Evolutionary conservation across 1,140 invertebrate species (phyloP).

Genomic region (Tetraneura akinire): DNA sequence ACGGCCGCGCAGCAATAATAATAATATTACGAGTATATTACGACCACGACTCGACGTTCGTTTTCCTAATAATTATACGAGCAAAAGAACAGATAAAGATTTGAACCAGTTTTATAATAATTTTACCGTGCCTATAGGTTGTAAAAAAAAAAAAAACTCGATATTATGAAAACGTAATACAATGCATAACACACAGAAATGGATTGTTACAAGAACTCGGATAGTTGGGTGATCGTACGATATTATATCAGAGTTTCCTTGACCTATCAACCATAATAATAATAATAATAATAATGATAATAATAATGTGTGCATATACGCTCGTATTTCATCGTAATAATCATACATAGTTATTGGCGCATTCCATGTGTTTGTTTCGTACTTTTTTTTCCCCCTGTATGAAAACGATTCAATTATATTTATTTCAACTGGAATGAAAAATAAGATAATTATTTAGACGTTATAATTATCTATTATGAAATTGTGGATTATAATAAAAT

Average conservation of each 20-base stretch:
- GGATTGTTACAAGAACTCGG: background rate
- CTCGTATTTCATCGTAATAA: background rate
- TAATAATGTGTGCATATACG: background rate
- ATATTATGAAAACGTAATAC: conserved; percentile 12
- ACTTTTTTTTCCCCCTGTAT: too few species aligned
- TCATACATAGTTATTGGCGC: background rate
- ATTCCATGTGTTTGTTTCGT: background rate
- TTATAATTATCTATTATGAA: too few species aligned
- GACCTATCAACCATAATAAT: conserved; percentile 27
- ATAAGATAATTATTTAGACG: background rate
- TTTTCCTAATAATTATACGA: background rate
- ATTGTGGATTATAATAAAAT: too few species aligned
- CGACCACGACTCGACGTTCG: conserved; percentile 7
- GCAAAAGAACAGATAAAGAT: background rate
- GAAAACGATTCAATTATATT: background rate
- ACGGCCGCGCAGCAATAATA: background rate
- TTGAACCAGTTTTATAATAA: conserved; percentile 14
- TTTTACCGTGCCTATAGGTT: background rate
- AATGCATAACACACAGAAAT: conserved; percentile 9
- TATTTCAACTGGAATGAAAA: too few species aligned
- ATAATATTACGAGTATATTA: background rate
- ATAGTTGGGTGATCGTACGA: background rate
- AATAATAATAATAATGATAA: too few species aligned
- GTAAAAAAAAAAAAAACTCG: background rate
- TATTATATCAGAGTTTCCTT: conserved; percentile 7